Evolutionary conservation across 2,113 vertebrate genomes (phyloP).

Genomic region (Murina feae): DNA sequence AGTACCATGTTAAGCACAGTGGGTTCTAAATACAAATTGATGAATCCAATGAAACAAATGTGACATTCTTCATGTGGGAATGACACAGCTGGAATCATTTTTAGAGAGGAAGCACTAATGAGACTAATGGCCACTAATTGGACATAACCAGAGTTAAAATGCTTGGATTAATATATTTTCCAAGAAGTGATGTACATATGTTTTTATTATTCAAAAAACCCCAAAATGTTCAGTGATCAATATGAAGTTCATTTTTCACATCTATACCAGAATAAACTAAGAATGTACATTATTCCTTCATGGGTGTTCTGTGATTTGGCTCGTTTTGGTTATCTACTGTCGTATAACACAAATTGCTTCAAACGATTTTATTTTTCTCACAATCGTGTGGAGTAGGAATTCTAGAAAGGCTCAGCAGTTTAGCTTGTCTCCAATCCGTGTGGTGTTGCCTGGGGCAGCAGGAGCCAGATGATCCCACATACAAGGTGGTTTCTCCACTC

Average conservation of each 20-base stretch:
- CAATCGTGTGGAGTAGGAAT: neutral
- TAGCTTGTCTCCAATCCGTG: neutral
- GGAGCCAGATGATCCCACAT: neutral
- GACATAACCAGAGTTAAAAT: neutral
- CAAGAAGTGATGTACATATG: neutral
- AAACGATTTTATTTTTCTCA: neutral
- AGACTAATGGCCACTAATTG: neutral
- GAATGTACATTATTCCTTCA: neutral
- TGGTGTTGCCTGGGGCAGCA: neutral
- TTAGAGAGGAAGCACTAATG: neutral
- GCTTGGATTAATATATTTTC: neutral
- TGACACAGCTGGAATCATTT: neutral
- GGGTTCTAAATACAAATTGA: neutral
- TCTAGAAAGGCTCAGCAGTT: neutral
- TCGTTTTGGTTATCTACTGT: neutral
- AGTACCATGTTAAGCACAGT: neutral
- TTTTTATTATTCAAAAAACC: neutral
- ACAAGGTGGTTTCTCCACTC: neutral
- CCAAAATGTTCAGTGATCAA: neutral
- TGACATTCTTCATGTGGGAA: neutral
- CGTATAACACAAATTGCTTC: neutral
- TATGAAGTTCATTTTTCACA: neutral
- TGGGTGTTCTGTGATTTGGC: neutral
- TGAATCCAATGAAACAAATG: neutral
- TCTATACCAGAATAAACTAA: neutral